Evolutionary conservation across 2,888 invertebrate species (phyloP), one percentile per base, ranked within the genome.

Genomic region (Proisotoma minuta): DNA sequence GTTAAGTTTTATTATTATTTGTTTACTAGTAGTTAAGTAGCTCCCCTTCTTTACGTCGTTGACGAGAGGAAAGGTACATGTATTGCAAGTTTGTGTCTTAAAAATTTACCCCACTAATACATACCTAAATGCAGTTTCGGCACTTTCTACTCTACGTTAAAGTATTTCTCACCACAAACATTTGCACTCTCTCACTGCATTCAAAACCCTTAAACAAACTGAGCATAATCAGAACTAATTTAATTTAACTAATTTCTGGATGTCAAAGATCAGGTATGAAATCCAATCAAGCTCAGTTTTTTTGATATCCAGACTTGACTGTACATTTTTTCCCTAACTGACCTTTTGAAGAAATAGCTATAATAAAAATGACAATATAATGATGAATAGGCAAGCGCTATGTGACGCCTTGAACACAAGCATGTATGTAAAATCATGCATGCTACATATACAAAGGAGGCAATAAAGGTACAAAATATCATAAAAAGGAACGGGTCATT

Each of bases 71-170:
- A 54, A 54, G 54, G 54, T 54, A 54, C 54, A 54, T 54, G 39
- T 54, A 54, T 54, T 54, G 54, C 54, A 54, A 39, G 8, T 54
- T 54, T 54, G n/a, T n/a, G 54, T 54, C 54, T 54, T 54, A 54
- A 18, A 15, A 54, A 23, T 12, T 54, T 34, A 34, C 34, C 34
- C 15, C 15, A 34, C 8, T 15, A 34, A 15, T n/a, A n/a, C 34
- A 8, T 10, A 34, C 34, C 15, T 34, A 34, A 34, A 34, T 34
- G 34, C 34, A 34, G 8, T 34, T 34, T 34, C 34, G 34, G 34
- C 15, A 34, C 15, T 34, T 34, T 34, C 8, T 34, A 10, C 15
- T 34, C 34, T 15, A 34, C 15, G 15, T 10, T 34, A 15, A n/a
- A n/a, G n/a, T n/a, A n/a, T n/a, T n/a, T n/a, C n/a, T n/a, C n/a